Percentiles rank a stretch among this genome's conserved stretches.
These are phyloP conservation scores for Zaprionus kolodkinae DNA, from an alignment of 1,140 invertebrate species.

Conservation along the genomic window DNA sequence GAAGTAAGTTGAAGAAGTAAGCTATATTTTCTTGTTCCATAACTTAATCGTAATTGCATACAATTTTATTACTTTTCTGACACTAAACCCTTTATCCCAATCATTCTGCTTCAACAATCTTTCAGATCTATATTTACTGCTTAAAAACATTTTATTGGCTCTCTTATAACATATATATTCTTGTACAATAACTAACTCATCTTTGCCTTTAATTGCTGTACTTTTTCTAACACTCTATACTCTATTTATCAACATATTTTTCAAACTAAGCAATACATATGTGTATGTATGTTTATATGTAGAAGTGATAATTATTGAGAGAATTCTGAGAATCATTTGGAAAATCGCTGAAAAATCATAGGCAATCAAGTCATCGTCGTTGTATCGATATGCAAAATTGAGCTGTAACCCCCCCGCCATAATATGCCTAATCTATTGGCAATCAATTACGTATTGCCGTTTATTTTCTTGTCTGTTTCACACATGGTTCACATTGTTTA, in stretches of 20 bases:
- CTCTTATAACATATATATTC: no score
- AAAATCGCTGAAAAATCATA: background rate
- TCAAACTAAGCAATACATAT: no score
- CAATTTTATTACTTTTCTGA: no score
- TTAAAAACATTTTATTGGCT: no score
- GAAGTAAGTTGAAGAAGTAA: no score
- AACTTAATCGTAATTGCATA: background rate
- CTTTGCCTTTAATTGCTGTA: no score
- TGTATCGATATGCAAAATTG: background rate
- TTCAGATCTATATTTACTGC: no score
- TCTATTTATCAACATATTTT: no score
- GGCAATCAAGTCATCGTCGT: no score
- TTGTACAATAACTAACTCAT: no score
- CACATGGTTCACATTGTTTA: background rate
- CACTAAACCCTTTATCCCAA: background rate
- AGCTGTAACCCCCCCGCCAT: background rate
- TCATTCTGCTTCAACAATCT: background rate
- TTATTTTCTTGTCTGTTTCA: slow-evolving; percentile 11
- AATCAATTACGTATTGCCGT: slow-evolving; percentile 3
- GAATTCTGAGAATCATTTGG: background rate
- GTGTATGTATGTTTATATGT: no score
- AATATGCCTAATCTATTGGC: background rate
- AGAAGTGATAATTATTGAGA: background rate
- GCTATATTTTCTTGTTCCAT: background rate
- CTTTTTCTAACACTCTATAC: no score